A percentile compares a stretch with the other conserved stretches of the same genome.
Evolutionary conservation across 2,888 invertebrate species (phyloP).

Genomic region (Chelonus formosanus): DNA sequence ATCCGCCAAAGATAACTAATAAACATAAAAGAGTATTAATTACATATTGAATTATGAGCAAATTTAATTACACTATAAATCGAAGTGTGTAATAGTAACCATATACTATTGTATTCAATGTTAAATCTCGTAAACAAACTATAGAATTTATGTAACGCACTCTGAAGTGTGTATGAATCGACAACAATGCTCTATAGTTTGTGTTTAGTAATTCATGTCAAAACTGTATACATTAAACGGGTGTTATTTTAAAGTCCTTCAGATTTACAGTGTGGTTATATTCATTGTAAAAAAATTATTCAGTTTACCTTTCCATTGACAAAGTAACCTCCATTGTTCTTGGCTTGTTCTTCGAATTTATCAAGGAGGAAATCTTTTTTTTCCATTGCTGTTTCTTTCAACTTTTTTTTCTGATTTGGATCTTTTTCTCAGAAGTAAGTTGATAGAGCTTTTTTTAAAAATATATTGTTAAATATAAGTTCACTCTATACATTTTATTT

Average conservation of each 20-base stretch:
- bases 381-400: conserved; percentile 48
- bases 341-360: conserved; percentile 53
- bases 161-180: too few species aligned
- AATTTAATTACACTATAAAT: too few species aligned
- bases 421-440: conserved; percentile 53
- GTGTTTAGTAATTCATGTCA: too few species aligned
- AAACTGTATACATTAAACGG: too few species aligned
- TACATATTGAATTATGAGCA: neutral
- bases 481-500: neutral
- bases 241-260: too few species aligned
- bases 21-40: conserved; percentile 29
- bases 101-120: too few species aligned
- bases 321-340: conserved; percentile 57
- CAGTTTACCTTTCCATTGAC: conserved; percentile 55
- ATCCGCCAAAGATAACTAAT: conserved; percentile 66
- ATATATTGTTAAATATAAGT: conserved; percentile 25
- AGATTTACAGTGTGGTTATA: too few species aligned
- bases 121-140: too few species aligned
- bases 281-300: neutral
- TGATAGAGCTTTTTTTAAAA: conserved; percentile 48
- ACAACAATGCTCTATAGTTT: too few species aligned
- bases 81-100: too few species aligned
- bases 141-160: too few species aligned
- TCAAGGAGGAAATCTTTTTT: conserved; percentile 47
- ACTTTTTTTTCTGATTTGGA: conserved; percentile 45